These are phyloP conservation scores for Parapristionchus giblindavisi DNA, from an alignment of 2,888 invertebrate genomes.

Conservation along the genomic window DNA sequence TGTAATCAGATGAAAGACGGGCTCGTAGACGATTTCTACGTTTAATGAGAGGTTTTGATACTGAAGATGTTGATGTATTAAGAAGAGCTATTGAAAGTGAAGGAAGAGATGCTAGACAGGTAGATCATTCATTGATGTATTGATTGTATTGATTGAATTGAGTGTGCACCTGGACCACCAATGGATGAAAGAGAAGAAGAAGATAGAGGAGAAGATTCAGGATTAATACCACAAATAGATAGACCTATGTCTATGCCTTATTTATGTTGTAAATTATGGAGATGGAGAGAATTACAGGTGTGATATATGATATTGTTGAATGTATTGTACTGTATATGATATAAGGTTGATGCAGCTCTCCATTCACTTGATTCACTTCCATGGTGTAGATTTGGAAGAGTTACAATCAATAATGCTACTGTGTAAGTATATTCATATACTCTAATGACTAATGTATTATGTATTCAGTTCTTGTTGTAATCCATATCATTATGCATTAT, in stretches of 20 bases:
- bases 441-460: neutral
- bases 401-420: slow-evolving; percentile 68
- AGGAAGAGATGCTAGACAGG: slow-evolving; percentile 53
- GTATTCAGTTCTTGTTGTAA: slow-evolving; percentile 61
- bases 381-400: slow-evolving; percentile 69
- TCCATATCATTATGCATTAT: slow-evolving; percentile 67
- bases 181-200: slow-evolving; percentile 66
- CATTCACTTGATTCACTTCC: slow-evolving; percentile 67
- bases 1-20: slow-evolving; percentile 17
- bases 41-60: slow-evolving; percentile 68
- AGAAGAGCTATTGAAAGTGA: slow-evolving; percentile 60
- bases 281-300: slow-evolving; percentile 67
- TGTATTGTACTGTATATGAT: neutral
- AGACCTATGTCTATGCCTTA: slow-evolving; percentile 68
- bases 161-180: slow-evolving; percentile 68
- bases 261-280: slow-evolving; percentile 68
- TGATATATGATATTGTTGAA: neutral
- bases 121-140: slow-evolving; percentile 25
- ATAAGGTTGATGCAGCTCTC: slow-evolving; percentile 65
- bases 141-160: slow-evolving; percentile 21
- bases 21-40: slow-evolving; percentile 56
- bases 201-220: slow-evolving; percentile 60
- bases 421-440: slow-evolving; percentile 40
- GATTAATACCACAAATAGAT: slow-evolving; percentile 68
- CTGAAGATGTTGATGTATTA: slow-evolving; percentile 68